Percentiles rank a stretch among this genome's conserved stretches.
phyloP scores from a whole-genome alignment of 1,140 invertebrate genomes.

The Lucilia cuprina region DNA sequence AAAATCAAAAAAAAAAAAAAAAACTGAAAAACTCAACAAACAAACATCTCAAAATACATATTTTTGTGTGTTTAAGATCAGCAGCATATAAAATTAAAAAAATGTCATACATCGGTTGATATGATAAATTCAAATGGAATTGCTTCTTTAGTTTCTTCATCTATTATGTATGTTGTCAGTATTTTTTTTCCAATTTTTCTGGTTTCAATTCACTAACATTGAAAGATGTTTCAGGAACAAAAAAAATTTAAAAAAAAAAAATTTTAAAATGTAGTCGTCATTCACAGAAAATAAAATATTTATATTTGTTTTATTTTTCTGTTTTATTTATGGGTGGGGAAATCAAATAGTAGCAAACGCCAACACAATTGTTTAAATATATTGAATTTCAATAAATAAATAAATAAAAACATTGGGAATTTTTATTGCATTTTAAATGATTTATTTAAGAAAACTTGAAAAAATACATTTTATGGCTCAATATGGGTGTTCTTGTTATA shows the following conservation, averaged over 20 bases:
- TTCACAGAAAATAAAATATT: neutral
- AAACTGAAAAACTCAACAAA: neutral
- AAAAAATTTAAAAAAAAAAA: neutral
- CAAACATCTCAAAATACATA: neutral
- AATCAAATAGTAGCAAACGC: neutral
- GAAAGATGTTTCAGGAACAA: neutral
- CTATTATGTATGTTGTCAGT: neutral
- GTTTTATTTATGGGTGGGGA: neutral
- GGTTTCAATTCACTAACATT: no score
- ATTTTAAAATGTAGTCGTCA: slow-evolving; percentile 1
- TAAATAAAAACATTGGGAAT: no score
- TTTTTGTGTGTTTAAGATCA: no score
- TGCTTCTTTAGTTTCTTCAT: slow-evolving; percentile 15
- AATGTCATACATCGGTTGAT: slow-evolving; percentile 2
- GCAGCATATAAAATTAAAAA: neutral
- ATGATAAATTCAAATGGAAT: slow-evolving; percentile 18
- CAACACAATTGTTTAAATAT: neutral
- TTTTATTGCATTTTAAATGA: no score
- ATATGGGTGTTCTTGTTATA: no score
- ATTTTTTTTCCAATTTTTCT: no score
- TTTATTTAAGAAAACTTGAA: no score
- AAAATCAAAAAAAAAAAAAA: no score
- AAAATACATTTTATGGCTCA: no score
- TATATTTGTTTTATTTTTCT: neutral
- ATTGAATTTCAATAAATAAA: neutral